These are phyloP conservation scores for Ammodytes marinus DNA, from an alignment of 2,113 vertebrate genomes.

Conservation along the genomic window DNA sequence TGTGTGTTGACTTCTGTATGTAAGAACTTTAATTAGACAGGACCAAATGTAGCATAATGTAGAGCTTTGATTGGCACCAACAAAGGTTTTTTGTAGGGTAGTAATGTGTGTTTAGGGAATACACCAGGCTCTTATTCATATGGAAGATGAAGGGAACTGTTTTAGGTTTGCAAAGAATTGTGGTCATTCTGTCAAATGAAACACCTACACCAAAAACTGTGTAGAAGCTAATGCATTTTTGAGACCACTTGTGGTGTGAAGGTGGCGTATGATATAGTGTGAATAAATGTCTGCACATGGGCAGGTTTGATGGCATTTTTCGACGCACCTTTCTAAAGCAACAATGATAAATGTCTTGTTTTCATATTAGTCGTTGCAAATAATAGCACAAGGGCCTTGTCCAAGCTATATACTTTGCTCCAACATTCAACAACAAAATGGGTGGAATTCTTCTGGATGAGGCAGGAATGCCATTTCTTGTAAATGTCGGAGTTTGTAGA, in stretches of 20 bases:
- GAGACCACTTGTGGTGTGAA: neutral
- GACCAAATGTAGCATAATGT: neutral
- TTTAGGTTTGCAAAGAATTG: neutral
- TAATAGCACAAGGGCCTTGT: neutral
- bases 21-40: neutral
- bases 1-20: neutral
- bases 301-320: neutral
- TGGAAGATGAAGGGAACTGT: neutral
- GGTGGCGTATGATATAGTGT: neutral
- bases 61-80: constrained; percentile 1
- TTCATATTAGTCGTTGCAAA: neutral
- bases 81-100: constrained; percentile 7
- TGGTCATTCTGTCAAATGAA: neutral
- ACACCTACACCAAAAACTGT: neutral
- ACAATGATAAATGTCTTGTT: neutral
- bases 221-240: neutral
- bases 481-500: neutral
- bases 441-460: neutral
- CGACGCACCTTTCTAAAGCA: neutral
- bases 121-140: neutral
- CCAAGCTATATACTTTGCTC: neutral
- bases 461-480: neutral
- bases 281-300: neutral
- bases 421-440: neutral
- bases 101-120: neutral